A percentile compares a stretch with the other conserved stretches of the same genome.
Conservation (phyloP, 2,113 vertebrate genomes). For the Clupea harengus region DNA sequence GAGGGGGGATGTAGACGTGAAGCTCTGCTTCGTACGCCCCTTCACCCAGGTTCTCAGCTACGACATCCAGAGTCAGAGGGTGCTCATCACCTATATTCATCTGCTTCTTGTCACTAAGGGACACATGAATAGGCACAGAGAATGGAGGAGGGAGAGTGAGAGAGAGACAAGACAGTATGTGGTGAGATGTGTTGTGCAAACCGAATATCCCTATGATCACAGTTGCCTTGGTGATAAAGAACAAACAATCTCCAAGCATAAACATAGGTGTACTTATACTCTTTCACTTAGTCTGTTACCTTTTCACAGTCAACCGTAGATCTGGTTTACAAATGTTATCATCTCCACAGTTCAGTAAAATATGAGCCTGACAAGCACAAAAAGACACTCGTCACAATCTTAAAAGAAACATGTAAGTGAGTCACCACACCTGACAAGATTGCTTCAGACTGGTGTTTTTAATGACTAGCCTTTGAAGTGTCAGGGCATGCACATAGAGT, state of each 20-base stretch:
- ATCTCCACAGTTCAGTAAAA: conserved; percentile 80
- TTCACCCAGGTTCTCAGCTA: conserved; percentile 77
- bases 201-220: not conserved
- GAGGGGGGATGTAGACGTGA: conserved; percentile 68
- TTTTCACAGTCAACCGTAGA: conserved; percentile 74
- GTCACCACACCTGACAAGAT: not conserved
- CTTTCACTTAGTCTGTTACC: conserved; percentile 55
- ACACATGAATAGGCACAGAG: not conserved
- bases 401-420: not conserved
- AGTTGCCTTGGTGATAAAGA: not conserved
- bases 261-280: not conserved
- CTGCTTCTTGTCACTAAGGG: conserved; percentile 75
- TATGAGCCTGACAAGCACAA: conserved; percentile 68
- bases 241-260: not conserved
- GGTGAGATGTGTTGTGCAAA: not conserved
- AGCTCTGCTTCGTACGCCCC: conserved; percentile 84
- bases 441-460: not conserved
- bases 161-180: not conserved
- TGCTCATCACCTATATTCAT: conserved; percentile 81
- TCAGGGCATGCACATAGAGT: not conserved
- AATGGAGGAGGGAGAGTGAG: not conserved
- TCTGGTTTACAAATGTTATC: conserved; percentile 83
- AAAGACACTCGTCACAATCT: not conserved
- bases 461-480: not conserved
- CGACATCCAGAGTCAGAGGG: conserved; percentile 74